Evolutionary conservation across 2,797 vertebrate species (phyloP).

Genomic region (Pipistrellus pygmaeus): DNA sequence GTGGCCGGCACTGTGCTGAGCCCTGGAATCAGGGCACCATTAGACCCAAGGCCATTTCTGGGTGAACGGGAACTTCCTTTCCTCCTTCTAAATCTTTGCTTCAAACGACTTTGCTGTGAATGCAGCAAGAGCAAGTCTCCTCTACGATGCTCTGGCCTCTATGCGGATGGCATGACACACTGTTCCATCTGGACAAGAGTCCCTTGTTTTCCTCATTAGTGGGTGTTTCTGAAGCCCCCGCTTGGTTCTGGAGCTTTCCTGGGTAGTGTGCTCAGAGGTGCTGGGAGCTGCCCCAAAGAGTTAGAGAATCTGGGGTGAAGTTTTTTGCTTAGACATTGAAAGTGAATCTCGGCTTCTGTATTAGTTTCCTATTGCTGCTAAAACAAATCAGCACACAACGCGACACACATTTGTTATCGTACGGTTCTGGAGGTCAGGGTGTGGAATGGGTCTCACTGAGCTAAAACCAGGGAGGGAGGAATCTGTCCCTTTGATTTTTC

Average conservation of each 20-base stretch:
- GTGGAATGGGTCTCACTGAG: neutral
- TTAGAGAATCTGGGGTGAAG: neutral
- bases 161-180: neutral
- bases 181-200: neutral
- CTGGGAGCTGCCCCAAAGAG: neutral
- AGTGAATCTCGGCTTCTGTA: conserved; percentile 20
- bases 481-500: neutral
- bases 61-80: neutral
- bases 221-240: neutral
- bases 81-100: neutral
- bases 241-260: conserved; percentile 2
- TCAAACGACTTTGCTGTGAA: neutral
- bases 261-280: neutral
- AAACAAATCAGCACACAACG: neutral
- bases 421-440: conserved; percentile 5
- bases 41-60: neutral
- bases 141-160: neutral
- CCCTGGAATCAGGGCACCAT: neutral
- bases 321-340: conserved; percentile 52
- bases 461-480: neutral
- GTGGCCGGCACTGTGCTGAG: neutral
- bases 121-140: neutral
- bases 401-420: neutral
- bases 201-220: neutral
- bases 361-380: conserved; percentile 18